These are phyloP conservation scores for Falcaria lacertinaria DNA, from an alignment of 2,888 invertebrate species.

Conservation along the genomic window DNA sequence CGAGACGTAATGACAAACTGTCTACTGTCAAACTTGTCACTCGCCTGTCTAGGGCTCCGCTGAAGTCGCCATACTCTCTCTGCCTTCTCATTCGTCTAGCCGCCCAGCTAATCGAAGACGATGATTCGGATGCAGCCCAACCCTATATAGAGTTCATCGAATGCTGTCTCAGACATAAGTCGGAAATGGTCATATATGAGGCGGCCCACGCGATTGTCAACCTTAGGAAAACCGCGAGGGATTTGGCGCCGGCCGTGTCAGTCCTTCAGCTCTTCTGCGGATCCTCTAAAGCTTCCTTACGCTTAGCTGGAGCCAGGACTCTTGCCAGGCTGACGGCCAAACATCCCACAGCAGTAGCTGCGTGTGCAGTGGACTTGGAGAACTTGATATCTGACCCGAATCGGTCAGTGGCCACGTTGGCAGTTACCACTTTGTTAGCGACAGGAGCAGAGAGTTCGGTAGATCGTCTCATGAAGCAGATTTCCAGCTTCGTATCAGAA, in stretches of 20 bases:
- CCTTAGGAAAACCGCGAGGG: constrained; percentile 89
- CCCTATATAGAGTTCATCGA: constrained; percentile 95
- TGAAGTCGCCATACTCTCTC: constrained; percentile 97
- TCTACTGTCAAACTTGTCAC: constrained; percentile 98
- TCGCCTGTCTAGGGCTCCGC: constrained; percentile 88
- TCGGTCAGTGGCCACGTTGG: constrained; percentile 97
- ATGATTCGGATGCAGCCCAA: constrained; percentile 84
- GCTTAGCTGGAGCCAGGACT: constrained; percentile 98
- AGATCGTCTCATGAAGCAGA: constrained; percentile 99
- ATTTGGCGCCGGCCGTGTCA: constrained; percentile 96
- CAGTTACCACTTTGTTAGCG: constrained; percentile 98
- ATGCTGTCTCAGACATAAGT: constrained; percentile 96
- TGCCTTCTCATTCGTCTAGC: constrained; percentile 97
- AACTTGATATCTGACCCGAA: constrained; percentile 98
- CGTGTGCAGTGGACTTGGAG: constrained; percentile 98
- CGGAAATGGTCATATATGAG: constrained; percentile 99
- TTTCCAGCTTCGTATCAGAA: constrained; percentile 98
- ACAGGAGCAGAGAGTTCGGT: constrained; percentile 99
- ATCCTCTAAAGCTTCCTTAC: constrained; percentile 96
- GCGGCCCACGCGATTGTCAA: constrained; percentile 99
- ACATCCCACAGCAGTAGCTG: constrained; percentile 97
- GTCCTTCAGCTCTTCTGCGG: constrained; percentile 98
- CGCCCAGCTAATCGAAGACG: constrained; percentile 95
- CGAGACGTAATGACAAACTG: constrained; percentile 94
- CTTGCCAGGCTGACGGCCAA: constrained; percentile 97